A percentile compares a stretch with the other conserved stretches of the same genome.
Conservation (phyloP, 2,113 vertebrate genomes). For the Percopsis transmontana region DNA sequence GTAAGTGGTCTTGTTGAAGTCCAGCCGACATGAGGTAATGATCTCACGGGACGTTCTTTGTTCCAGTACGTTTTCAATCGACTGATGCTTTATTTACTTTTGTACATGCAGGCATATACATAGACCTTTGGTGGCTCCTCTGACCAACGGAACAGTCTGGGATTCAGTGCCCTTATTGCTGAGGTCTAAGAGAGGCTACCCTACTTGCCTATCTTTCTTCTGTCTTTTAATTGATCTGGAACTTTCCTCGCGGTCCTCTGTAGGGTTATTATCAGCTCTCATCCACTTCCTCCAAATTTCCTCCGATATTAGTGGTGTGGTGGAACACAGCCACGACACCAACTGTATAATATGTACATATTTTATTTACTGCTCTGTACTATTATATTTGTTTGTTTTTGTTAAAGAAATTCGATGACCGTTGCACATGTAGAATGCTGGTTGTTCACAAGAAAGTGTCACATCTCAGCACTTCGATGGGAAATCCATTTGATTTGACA, state of each 20-base stretch:
- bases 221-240: slow-evolving; percentile 36
- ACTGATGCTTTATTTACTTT: too few species aligned
- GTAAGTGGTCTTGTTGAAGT: slow-evolving; percentile 31
- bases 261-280: slow-evolving; percentile 12
- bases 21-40: slow-evolving; percentile 45
- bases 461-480: slow-evolving; percentile 16
- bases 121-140: too few species aligned
- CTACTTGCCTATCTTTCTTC: too few species aligned
- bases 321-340: slow-evolving; percentile 2
- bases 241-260: too few species aligned
- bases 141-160: too few species aligned
- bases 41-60: slow-evolving; percentile 53
- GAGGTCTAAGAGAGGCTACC: too few species aligned
- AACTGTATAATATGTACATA: slow-evolving; percentile 64
- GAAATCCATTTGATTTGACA: too few species aligned
- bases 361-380: slow-evolving; percentile 30
- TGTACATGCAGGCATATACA: too few species aligned
- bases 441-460: slow-evolving; percentile 1
- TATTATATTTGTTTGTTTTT: slow-evolving; percentile 43
- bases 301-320: slow-evolving; percentile 36
- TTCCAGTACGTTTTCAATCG: slow-evolving; percentile 34
- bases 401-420: slow-evolving; percentile 49
- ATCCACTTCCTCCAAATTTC: slow-evolving; percentile 11
- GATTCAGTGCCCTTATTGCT: too few species aligned
- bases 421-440: slow-evolving; percentile 39